phyloP scores from a whole-genome alignment of 1,140 invertebrate species.

The Bombus difficillimus region DNA sequence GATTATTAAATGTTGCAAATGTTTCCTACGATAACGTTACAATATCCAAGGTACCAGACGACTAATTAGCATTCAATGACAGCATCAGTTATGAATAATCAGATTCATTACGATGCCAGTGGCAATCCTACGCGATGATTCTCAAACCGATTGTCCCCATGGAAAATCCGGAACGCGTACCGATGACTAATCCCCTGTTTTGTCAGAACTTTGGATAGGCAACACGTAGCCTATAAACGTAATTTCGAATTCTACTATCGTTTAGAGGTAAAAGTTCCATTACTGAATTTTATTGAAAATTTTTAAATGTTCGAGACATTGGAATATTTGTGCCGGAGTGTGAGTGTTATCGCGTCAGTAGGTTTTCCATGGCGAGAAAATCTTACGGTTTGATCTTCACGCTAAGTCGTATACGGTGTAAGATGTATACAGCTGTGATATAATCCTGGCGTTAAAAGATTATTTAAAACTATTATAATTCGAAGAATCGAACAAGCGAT shows the following conservation, averaged over 20 bases:
- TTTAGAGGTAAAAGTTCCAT: not conserved
- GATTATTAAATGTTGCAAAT: not conserved
- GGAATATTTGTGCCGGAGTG: not conserved
- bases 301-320: not conserved
- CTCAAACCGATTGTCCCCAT: not conserved
- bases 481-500: slow-evolving; percentile 1
- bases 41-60: not conserved
- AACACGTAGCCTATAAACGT: not conserved
- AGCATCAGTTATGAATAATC: not conserved
- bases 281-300: not conserved
- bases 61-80: slow-evolving; percentile 8
- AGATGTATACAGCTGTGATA: not conserved
- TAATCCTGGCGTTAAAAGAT: not conserved
- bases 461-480: not conserved
- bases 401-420: too few species aligned
- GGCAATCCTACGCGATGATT: not conserved
- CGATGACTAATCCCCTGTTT: not conserved
- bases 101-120: slow-evolving; percentile 2
- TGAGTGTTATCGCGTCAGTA: too few species aligned
- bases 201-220: not conserved
- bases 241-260: not conserved
- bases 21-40: not conserved
- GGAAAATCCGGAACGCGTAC: slow-evolving; percentile 15
- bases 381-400: not conserved
- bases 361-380: not conserved